Evolutionary conservation across 2,888 invertebrate species (phyloP).

Genomic region (Dendrolimus pini): DNA sequence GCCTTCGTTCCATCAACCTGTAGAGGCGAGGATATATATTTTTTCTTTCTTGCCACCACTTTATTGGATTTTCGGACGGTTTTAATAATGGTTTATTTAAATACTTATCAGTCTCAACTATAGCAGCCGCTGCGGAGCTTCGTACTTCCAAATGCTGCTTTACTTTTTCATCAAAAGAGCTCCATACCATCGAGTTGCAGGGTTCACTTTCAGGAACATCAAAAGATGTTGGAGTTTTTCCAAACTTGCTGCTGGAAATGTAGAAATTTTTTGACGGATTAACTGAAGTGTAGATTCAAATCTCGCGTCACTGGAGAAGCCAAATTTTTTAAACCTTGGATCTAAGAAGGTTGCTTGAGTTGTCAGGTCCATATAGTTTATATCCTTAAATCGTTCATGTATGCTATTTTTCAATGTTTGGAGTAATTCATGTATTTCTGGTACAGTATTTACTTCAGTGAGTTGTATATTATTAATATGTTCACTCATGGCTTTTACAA

Average conservation of each 20-base stretch:
- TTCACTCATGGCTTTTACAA: neutral
- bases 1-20: conserved; percentile 1
- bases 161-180: conserved; percentile 3
- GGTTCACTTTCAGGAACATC: conserved; percentile 1
- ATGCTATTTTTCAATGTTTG: neutral
- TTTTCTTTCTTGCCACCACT: conserved; percentile 3
- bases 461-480: neutral
- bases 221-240: neutral
- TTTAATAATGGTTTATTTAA: neutral
- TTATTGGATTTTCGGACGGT: neutral
- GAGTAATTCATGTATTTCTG: conserved; percentile 4
- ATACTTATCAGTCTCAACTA: conserved; percentile 5
- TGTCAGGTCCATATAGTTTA: conserved; percentile 2
- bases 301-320: conserved; percentile 1
- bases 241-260: neutral
- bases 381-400: conserved; percentile 3
- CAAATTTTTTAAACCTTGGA: conserved; percentile 3
- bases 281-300: conserved; percentile 1
- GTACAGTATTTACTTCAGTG: neutral
- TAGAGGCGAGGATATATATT: conserved; percentile 1
- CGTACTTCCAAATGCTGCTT: conserved; percentile 1
- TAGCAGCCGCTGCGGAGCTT: conserved; percentile 1
- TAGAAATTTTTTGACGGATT: conserved; percentile 1
- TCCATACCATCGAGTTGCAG: conserved; percentile 1
- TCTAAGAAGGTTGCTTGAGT: conserved; percentile 5